phyloP scores from a whole-genome alignment of 2,797 vertebrate species.

The Atherinosoma microstoma region DNA sequence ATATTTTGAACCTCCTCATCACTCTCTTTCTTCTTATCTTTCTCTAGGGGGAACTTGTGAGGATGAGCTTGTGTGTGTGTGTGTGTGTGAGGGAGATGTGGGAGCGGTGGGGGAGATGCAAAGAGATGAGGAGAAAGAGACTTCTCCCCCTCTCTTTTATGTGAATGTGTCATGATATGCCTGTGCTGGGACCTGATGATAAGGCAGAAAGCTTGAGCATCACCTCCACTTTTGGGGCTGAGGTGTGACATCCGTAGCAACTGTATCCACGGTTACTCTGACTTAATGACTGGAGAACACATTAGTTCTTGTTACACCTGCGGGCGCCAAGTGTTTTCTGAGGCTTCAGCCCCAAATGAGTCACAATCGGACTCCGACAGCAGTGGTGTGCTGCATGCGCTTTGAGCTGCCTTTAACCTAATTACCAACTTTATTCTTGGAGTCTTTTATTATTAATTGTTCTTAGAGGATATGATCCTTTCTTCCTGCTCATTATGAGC shows the following conservation, averaged over 20 bases:
- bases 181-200: constrained; percentile 66
- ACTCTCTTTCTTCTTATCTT: constrained; percentile 49
- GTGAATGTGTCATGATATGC: constrained; percentile 41
- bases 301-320: constrained; percentile 34
- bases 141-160: constrained; percentile 15
- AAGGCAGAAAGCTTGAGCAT: constrained; percentile 52
- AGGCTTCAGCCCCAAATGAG: constrained; percentile 51
- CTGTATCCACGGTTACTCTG: constrained; percentile 36
- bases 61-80: constrained; percentile 36
- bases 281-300: constrained; percentile 41
- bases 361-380: constrained; percentile 32
- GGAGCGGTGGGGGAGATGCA: constrained; percentile 46
- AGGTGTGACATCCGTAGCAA: constrained; percentile 63
- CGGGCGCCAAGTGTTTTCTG: constrained; percentile 28
- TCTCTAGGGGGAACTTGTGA: constrained; percentile 57
- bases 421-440: constrained; percentile 73
- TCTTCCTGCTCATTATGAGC: constrained; percentile 32
- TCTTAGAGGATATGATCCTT: constrained; percentile 54
- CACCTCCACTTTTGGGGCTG: constrained; percentile 56
- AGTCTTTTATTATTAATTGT: constrained; percentile 69
- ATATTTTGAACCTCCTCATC: constrained; percentile 57
- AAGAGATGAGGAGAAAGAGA: constrained; percentile 21
- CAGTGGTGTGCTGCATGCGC: constrained; percentile 34
- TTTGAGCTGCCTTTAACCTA: constrained; percentile 67
- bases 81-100: constrained; percentile 31